Percentiles rank a stretch among this genome's conserved stretches.
Conservation (phyloP, 2,113 vertebrate species). For the Loxodonta africana region DNA sequence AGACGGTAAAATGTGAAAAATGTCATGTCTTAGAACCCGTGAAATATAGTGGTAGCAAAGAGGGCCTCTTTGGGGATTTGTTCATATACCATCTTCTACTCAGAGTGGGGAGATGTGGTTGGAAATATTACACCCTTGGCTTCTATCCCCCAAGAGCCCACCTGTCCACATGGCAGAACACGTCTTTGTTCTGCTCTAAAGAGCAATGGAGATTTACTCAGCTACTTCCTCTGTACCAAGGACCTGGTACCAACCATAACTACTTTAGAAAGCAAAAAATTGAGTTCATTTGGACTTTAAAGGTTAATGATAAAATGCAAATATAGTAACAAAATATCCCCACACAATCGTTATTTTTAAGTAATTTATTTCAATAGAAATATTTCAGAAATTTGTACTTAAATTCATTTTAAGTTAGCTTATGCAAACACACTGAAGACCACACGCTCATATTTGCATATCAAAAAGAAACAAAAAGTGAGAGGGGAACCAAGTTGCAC, state of each 20-base stretch:
- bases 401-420: slow-evolving; percentile 87
- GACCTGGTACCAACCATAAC: not conserved
- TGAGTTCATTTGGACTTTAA: not conserved
- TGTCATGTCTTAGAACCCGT: not conserved
- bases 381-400: slow-evolving; percentile 89
- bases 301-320: not conserved
- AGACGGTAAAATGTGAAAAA: not conserved
- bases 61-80: not conserved
- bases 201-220: not conserved
- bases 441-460: slow-evolving; percentile 84
- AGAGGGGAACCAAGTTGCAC: slow-evolving; percentile 88
- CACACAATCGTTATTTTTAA: slow-evolving; percentile 86
- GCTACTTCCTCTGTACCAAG: not conserved
- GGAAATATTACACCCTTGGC: not conserved
- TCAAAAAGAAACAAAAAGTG: slow-evolving; percentile 87
- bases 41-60: not conserved
- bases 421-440: slow-evolving; percentile 89
- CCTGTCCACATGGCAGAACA: not conserved
- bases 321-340: slow-evolving; percentile 70
- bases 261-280: slow-evolving; percentile 1
- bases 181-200: not conserved
- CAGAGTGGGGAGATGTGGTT: not conserved
- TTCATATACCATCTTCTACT: not conserved
- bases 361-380: slow-evolving; percentile 92
- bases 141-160: not conserved